Percentiles rank a stretch among this genome's conserved stretches.
Conservation (phyloP, 1,140 invertebrate species). For the Drosophila navojoa region DNA sequence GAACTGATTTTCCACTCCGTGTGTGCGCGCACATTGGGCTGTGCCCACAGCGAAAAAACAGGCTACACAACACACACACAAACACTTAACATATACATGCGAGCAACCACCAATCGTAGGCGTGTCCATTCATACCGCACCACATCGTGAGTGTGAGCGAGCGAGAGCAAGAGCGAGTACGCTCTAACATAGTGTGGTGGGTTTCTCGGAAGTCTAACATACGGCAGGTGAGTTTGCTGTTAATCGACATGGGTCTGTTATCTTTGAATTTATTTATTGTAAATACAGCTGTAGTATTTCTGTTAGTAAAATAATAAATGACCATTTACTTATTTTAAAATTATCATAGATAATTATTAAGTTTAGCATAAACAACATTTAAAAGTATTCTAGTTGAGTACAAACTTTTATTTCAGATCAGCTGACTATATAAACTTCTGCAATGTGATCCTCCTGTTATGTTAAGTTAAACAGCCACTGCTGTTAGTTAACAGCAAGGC, state of each 20-base stretch:
- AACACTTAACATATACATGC: neutral
- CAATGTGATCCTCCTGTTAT: neutral
- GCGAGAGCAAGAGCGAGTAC: constrained; percentile 7
- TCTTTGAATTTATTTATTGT: no score
- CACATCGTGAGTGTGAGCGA: neutral
- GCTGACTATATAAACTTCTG: no score
- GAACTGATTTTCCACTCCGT: constrained; percentile 42
- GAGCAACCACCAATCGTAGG: constrained; percentile 44
- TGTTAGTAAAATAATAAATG: neutral
- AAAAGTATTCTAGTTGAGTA: no score
- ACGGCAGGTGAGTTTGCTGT: constrained; percentile 23
- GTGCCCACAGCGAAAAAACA: constrained; percentile 25
- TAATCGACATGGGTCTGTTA: neutral
- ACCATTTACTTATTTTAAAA: no score
- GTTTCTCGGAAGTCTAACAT: constrained; percentile 19
- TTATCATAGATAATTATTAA: no score
- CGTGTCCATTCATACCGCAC: constrained; percentile 28
- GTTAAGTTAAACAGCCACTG: neutral
- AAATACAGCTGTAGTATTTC: neutral
- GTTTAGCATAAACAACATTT: no score
- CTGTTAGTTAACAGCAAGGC: constrained; percentile 36
- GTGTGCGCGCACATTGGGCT: constrained; percentile 31
- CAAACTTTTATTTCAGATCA: no score
- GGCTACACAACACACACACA: constrained; percentile 18
- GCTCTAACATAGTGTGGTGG: constrained; percentile 35